These are phyloP conservation scores for Bubo bubo DNA, from an alignment of 2,113 vertebrate genomes.

Conservation along the genomic window DNA sequence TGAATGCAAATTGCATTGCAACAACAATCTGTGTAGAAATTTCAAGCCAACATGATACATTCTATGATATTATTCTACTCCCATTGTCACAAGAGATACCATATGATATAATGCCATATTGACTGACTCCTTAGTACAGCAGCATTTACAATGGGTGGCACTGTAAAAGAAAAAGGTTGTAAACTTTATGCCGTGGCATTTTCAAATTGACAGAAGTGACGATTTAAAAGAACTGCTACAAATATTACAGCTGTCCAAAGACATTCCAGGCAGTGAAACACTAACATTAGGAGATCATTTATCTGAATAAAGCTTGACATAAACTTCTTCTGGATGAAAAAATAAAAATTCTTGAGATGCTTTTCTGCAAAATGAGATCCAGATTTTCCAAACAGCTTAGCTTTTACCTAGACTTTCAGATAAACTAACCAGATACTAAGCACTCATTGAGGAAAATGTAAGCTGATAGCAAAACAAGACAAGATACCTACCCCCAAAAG, in stretches of 20 bases:
- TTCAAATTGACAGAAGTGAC: conserved; percentile 36
- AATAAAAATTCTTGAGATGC: neutral
- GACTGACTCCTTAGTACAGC: neutral
- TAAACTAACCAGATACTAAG: neutral
- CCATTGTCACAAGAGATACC: neutral
- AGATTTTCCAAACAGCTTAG: neutral
- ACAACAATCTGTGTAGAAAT: neutral
- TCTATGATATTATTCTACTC: neutral
- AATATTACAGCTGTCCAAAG: conserved; percentile 45
- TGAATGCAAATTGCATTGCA: neutral
- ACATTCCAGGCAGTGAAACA: neutral
- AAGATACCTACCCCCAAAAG: neutral
- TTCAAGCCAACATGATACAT: neutral
- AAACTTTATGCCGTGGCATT: conserved; percentile 5
- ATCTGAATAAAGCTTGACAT: neutral
- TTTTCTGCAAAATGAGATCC: neutral
- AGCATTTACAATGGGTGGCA: neutral
- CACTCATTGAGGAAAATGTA: neutral
- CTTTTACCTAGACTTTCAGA: neutral
- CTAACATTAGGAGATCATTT: neutral
- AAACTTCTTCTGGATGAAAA: neutral
- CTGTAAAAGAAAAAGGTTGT: neutral
- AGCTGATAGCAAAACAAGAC: neutral
- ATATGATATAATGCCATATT: neutral
- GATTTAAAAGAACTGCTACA: conserved; percentile 50